Conservation (phyloP, 2,113 vertebrate species). For the Cromileptes altivelis region DNA sequence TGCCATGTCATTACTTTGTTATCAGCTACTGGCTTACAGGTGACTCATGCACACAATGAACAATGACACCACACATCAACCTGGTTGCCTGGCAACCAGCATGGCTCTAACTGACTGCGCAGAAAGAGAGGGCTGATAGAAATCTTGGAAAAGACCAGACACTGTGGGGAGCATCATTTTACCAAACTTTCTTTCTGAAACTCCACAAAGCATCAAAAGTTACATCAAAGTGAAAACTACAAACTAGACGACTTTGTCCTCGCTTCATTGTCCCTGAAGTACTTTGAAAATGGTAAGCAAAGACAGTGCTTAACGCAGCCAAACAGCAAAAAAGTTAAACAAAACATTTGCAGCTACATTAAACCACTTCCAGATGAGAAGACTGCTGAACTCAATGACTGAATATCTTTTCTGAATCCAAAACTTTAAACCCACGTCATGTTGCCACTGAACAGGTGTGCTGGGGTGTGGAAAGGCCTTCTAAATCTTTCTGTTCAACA, state of each 20-base stretch:
- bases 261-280: not conserved
- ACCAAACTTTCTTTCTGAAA: slow-evolving; percentile 20
- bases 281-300: not conserved
- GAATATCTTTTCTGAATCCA: not conserved
- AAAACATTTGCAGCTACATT: not conserved
- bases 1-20: slow-evolving; percentile 33
- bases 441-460: not conserved
- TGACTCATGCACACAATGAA: slow-evolving; percentile 67
- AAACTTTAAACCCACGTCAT: too few species aligned
- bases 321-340: too few species aligned
- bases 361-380: too few species aligned
- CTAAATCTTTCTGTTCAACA: not conserved
- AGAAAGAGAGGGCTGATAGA: slow-evolving; percentile 17
- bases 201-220: not conserved
- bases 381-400: not conserved
- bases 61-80: slow-evolving; percentile 64
- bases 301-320: not conserved
- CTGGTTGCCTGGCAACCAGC: slow-evolving; percentile 38
- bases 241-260: not conserved
- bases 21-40: slow-evolving; percentile 63
- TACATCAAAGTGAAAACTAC: not conserved
- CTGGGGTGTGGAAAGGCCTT: not conserved
- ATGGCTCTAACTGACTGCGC: slow-evolving; percentile 21
- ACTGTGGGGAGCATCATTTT: slow-evolving; percentile 2
- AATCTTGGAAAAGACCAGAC: slow-evolving; percentile 21